These are phyloP conservation scores for Drosophila nigritarsus DNA, from an alignment of 2,888 invertebrate species.

Conservation along the genomic window DNA sequence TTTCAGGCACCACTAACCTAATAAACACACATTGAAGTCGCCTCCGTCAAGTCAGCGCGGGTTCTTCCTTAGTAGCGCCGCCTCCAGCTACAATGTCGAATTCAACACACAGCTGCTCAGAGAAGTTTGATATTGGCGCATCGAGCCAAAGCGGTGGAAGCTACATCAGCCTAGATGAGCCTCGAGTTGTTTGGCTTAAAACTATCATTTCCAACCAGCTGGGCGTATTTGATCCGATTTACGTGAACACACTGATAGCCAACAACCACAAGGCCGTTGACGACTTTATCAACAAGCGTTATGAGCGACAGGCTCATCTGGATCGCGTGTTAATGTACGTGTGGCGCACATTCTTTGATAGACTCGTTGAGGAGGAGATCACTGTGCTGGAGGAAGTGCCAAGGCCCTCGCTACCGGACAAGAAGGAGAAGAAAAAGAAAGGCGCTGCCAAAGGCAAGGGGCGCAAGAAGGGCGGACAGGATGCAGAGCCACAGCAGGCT, in stretches of 20 bases:
- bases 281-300: constrained; percentile 86
- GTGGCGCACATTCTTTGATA: constrained; percentile 90
- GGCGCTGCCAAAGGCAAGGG: constrained; percentile 51
- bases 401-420: constrained; percentile 84
- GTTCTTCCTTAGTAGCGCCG: constrained; percentile 6
- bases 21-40: constrained; percentile 33
- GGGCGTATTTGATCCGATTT: constrained; percentile 83
- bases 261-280: constrained; percentile 86
- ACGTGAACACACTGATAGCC: constrained; percentile 78
- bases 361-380: constrained; percentile 91
- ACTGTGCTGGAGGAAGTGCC: constrained; percentile 88
- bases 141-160: constrained; percentile 7
- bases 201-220: constrained; percentile 86
- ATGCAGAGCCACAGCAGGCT: constrained; percentile 27
- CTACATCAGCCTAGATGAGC: constrained; percentile 84
- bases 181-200: constrained; percentile 90
- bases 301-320: constrained; percentile 85
- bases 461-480: constrained; percentile 64
- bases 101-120: constrained; percentile 1
- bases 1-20: constrained; percentile 42
- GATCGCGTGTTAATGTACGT: constrained; percentile 88
- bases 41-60: constrained; percentile 3
- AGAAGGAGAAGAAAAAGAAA: constrained; percentile 79
- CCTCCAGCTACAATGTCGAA: constrained; percentile 29
- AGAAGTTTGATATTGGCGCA: constrained; percentile 1